Base-by-base conservation (phyloP, 1,140 invertebrate species). In the Drosophila lacertosa region DNA sequence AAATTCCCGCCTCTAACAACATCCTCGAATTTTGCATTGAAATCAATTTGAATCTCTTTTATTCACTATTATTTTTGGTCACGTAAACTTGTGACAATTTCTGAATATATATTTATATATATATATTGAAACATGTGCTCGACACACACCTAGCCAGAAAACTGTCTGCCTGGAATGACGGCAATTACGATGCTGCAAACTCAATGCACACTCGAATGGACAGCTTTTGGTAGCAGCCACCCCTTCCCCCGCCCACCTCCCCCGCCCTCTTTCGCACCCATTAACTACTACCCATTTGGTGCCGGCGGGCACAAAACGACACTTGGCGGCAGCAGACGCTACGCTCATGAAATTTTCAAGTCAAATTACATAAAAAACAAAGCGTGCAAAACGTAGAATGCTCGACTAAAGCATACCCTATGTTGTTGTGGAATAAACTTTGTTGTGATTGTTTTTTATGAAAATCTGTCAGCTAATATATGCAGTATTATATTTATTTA, bases 141-240 rank as follows among this genome's bases (percentile, higher is more conserved):
- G n/a, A n/a, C n/a, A n/a, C 18, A 18, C 4, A n/a, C 42, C 13
- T 39, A 7, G 13, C 6, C 37, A 16, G 15, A 4, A 11, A 1
- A 39, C 37, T 45, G 29, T 40, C 39, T 71, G 77, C 39, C 74
- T 53, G 77, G 72, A 84, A 83, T 72, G 77, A 57, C 68, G 77
- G 80, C 76, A 77, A 84, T 86, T 86, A 84, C 77, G 44, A 57
- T 51, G 44, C 32, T 58, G 65, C 58, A 68, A 42, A 69, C 44
- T 11, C 37, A 45, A 50, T 42, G 18, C 45, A 59, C 54, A 39
- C 47, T 20, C 53, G 37, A 54, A 55, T 24, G 57, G 29, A 33
- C 47, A 53, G 24, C 44, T 35, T 18, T 22, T 11, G 16, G 58
- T 11, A n/a, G 15, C 24, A 20, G 6, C 22, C 29, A 33, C 24